A percentile compares a stretch with the other conserved stretches of the same genome.
Evolutionary conservation across 2,113 vertebrate genomes (phyloP).

Genomic region (Paramisgurnus dabryanus): DNA sequence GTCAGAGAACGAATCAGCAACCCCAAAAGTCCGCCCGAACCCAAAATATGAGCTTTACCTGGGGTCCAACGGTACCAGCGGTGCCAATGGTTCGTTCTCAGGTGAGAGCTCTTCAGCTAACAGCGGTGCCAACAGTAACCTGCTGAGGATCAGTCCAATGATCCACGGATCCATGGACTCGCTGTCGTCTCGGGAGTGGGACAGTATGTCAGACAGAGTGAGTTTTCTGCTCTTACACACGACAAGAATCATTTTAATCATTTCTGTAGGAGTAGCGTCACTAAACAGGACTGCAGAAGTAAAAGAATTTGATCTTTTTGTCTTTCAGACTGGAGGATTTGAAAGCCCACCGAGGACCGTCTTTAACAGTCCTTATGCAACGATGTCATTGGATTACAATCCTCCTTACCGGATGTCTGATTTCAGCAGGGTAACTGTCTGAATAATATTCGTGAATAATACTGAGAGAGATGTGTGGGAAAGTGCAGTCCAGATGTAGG

Average conservation of each 20-base stretch:
- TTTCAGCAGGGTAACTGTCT: conserved; percentile 69
- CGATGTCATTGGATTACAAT: conserved; percentile 68
- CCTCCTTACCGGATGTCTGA: conserved; percentile 67
- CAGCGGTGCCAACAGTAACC: conserved; percentile 59
- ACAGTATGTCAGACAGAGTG: conserved; percentile 71
- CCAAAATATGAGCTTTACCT: conserved; percentile 75
- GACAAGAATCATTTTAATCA: too few species aligned
- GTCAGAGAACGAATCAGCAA: conserved; percentile 62
- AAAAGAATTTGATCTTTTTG: neutral
- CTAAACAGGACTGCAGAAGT: too few species aligned
- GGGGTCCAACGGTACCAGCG: conserved; percentile 44
- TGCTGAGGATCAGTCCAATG: conserved; percentile 52
- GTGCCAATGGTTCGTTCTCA: neutral
- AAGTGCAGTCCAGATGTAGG: neutral
- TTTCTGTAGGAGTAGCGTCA: too few species aligned
- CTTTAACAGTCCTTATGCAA: conserved; percentile 75
- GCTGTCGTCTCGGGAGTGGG: conserved; percentile 68
- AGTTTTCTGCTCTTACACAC: neutral
- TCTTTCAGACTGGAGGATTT: conserved; percentile 51
- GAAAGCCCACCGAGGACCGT: conserved; percentile 65
- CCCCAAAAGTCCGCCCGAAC: conserved; percentile 55
- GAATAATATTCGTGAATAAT: neutral
- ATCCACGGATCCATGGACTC: conserved; percentile 73
- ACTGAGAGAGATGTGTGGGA: neutral
- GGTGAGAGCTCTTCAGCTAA: neutral